Evolutionary conservation across 1,140 invertebrate genomes (phyloP).

Genomic region (Drosophila suzukii): DNA sequence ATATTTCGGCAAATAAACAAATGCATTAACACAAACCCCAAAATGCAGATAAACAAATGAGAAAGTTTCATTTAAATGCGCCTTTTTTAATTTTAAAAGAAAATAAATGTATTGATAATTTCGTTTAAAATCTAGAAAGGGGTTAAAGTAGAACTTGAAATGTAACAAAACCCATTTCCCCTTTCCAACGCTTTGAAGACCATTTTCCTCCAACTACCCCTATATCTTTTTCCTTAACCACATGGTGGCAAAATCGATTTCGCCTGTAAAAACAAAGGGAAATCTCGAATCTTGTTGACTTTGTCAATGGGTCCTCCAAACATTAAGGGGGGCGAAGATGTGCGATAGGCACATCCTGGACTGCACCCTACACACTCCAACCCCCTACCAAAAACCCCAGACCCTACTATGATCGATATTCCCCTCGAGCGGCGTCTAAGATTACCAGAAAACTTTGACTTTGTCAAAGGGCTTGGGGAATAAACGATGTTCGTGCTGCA

Average conservation of each 20-base stretch:
- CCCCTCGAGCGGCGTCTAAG: conserved; percentile 1
- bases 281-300: conserved; percentile 31
- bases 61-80: not conserved
- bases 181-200: not conserved
- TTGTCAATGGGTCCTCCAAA: conserved; percentile 26
- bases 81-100: not conserved
- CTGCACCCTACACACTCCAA: not conserved
- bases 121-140: too few relatives aligned
- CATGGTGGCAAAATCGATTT: conserved; percentile 25
- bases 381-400: not conserved
- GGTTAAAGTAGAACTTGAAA: too few relatives aligned
- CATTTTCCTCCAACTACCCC: not conserved
- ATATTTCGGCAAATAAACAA: conserved; percentile 30
- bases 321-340: conserved; percentile 11
- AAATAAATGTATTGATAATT: too few relatives aligned
- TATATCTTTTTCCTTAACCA: conserved; percentile 3
- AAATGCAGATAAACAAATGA: conserved; percentile 18
- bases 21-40: conserved; percentile 17
- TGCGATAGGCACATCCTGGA: conserved; percentile 21
- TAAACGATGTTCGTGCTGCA: conserved; percentile 19
- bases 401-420: conserved; percentile 2
- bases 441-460: conserved; percentile 30
- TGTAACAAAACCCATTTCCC: not conserved
- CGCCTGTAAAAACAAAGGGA: conserved; percentile 22
- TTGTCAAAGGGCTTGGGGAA: conserved; percentile 4